Evolutionary conservation across 2,797 vertebrate species (phyloP).

Genomic region (Cryptoprocta ferox): DNA sequence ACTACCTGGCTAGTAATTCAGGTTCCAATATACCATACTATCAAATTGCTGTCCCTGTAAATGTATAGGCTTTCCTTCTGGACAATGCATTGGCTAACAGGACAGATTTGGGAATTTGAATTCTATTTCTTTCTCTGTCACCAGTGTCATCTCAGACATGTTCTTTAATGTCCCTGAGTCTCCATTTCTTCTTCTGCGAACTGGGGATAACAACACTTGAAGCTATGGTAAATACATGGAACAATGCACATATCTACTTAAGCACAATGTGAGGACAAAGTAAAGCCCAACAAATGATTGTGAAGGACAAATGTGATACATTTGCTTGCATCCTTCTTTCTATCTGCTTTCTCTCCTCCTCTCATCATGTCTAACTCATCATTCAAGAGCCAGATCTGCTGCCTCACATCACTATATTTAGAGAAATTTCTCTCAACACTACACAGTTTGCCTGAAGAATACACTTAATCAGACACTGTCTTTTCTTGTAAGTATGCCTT

Average conservation of each 20-base stretch:
- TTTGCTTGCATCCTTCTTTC: background rate
- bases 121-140: background rate
- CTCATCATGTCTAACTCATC: background rate
- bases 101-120: background rate
- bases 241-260: background rate
- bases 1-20: background rate
- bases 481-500: background rate
- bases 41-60: background rate
- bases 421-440: background rate
- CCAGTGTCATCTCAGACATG: background rate
- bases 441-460: background rate
- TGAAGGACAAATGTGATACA: background rate
- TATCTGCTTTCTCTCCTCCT: background rate
- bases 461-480: background rate
- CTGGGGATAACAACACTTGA: background rate
- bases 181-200: background rate
- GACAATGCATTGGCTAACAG: background rate
- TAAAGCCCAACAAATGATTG: background rate
- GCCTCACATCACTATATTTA: background rate
- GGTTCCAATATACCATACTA: background rate
- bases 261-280: background rate
- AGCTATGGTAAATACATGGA: background rate
- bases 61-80: background rate
- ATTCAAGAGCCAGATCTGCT: background rate
- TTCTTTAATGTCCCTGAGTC: background rate